Conservation (phyloP, 2,113 vertebrate genomes). For the Tichodroma muraria region DNA sequence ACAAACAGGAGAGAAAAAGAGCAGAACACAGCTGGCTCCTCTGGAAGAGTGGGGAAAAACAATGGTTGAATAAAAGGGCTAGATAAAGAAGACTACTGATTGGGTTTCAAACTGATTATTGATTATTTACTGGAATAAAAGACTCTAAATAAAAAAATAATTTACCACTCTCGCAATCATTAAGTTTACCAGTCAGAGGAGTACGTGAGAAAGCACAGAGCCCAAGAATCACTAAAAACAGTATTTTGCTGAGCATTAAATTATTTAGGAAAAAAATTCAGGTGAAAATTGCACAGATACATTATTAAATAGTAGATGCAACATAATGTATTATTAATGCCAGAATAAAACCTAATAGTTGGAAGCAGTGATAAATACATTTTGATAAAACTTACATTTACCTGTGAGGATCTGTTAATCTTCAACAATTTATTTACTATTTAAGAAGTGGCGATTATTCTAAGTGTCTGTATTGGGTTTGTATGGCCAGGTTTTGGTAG, state of each 20-base stretch:
- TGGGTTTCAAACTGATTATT: background rate
- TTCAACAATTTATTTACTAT: background rate
- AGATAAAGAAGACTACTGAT: background rate
- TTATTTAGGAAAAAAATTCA: background rate
- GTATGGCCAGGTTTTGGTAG: background rate
- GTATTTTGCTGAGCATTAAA: background rate
- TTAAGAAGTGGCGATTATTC: background rate
- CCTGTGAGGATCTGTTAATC: background rate
- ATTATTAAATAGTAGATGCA: background rate
- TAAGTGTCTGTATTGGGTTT: background rate
- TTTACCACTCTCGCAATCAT: background rate
- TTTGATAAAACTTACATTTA: background rate
- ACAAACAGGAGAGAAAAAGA: background rate
- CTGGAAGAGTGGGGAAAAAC: background rate
- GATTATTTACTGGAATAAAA: background rate
- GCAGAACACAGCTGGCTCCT: background rate
- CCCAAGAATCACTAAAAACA: background rate
- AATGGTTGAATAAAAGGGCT: background rate
- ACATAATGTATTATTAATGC: background rate
- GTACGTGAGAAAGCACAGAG: background rate
- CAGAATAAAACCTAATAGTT: background rate
- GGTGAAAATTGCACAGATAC: background rate
- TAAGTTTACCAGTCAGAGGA: background rate
- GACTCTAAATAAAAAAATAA: background rate
- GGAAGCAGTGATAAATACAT: background rate